Base-by-base conservation (phyloP, 2,888 invertebrate genomes). In the Netelia inedita region DNA sequence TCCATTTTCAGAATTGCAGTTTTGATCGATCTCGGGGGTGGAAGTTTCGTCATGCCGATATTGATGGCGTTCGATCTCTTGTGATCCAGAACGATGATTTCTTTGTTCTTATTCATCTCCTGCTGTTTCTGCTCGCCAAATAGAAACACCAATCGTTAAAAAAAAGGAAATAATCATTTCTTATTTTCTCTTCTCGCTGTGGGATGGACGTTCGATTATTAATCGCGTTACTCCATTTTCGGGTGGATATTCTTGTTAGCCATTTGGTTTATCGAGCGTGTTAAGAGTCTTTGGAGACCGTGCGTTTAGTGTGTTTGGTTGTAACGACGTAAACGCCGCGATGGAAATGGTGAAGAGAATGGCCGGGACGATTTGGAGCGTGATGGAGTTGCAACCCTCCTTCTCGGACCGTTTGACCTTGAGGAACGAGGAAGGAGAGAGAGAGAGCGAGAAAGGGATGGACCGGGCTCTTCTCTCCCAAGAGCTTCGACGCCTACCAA, bases 1-100 rank as follows among this genome's bases (percentile, higher is more conserved):
- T 99, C 99, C 99, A 99, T 99, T 94, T 99, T 99, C 94, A 99
- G 95, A 86, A 99, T 98, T 35, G 99, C 99, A n/a, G 99, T 98
- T 93, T 99, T 99, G 87, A 99, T 99, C 8, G 99, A 98, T 87
- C 99, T 96, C 0, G 99, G 98, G 0, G 99, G 99, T 1, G 99
- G 99, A 87, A 99, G 95, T 93, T 99, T 99, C 23, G 99, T 99
- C 97, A 99, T 98, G 16, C 99, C 99, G 90, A 99, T 99, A 94
- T 99, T 99, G 89, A 99, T 99, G 59, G 99, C 99, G 94, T 99
- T 99, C 8, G 99, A 99, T 87, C 99, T 95, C 94, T 99, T 99
- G 65, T 98, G 97, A 94, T 99, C 98, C 94, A 99, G 94, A 57
- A 99, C 99, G 79, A 99, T 97, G 85, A 98, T 96, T 94, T 98